A percentile compares a stretch with the other conserved stretches of the same genome.
Conservation (phyloP, 2,888 invertebrate genomes). For the Drosophila mettleri region DNA sequence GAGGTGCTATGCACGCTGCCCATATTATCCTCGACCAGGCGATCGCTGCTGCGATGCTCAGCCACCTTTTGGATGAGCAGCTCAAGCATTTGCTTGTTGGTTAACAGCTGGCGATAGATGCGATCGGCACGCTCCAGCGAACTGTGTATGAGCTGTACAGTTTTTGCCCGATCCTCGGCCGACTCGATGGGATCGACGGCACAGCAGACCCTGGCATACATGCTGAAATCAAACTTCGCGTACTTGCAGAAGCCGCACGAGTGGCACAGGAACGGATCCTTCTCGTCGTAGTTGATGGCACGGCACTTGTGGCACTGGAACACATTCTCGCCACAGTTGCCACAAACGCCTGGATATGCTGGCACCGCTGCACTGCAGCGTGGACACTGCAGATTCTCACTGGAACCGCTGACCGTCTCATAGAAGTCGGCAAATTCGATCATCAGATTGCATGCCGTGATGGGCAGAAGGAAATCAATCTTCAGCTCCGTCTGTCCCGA, state of each 20-base stretch:
- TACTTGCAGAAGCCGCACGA: constrained; percentile 99
- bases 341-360: constrained; percentile 98
- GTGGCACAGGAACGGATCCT: constrained; percentile 99
- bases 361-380: constrained; percentile 98
- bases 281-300: constrained; percentile 99
- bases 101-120: constrained; percentile 95
- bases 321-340: constrained; percentile 94
- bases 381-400: constrained; percentile 97
- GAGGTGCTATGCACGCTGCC: constrained; percentile 86
- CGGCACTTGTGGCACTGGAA: constrained; percentile 99
- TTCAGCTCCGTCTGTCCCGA: constrained; percentile 98
- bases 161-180: constrained; percentile 98
- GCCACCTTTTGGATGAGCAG: constrained; percentile 93
- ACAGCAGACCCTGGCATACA: constrained; percentile 95
- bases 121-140: constrained; percentile 97
- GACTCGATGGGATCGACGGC: constrained; percentile 99
- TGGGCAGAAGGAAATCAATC: constrained; percentile 98
- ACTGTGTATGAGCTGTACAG: constrained; percentile 95
- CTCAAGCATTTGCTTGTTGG: constrained; percentile 96
- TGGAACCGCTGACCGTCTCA: constrained; percentile 95
- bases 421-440: constrained; percentile 99
- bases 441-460: constrained; percentile 99
- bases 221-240: constrained; percentile 98
- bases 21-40: constrained; percentile 86
- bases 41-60: constrained; percentile 91